phyloP scores from a whole-genome alignment of 2,113 vertebrate genomes.

The Psittacara wagleri region DNA sequence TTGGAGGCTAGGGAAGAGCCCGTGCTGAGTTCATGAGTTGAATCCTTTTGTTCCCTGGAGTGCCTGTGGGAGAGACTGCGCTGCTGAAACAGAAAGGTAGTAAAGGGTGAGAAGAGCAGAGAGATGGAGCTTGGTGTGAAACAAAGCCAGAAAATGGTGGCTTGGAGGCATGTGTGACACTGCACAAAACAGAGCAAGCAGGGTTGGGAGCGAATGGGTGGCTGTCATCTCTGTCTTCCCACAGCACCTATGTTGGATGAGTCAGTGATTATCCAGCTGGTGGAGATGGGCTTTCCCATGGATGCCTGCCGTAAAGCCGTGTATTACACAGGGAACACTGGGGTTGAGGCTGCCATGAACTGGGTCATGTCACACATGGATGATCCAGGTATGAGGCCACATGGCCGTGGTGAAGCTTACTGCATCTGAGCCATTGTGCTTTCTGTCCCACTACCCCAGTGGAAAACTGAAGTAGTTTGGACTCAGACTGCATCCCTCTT shows the following conservation, averaged over 20 bases:
- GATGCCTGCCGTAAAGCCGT: constrained; percentile 97
- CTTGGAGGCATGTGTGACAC: background rate
- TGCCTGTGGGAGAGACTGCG: background rate
- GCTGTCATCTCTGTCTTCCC: background rate
- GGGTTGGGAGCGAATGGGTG: background rate
- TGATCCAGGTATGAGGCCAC: constrained; percentile 85
- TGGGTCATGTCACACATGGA: constrained; percentile 99
- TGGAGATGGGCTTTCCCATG: constrained; percentile 97
- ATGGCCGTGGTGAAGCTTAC: fast-evolving
- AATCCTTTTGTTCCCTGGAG: background rate
- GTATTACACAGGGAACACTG: constrained; percentile 96
- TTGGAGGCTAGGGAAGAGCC: background rate
- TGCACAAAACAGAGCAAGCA: background rate
- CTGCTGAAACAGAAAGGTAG: background rate
- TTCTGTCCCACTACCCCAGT: background rate
- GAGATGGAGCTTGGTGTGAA: background rate
- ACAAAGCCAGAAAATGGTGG: background rate
- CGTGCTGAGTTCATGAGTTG: background rate
- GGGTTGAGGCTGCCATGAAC: constrained; percentile 95
- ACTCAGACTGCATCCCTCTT: background rate
- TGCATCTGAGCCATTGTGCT: background rate
- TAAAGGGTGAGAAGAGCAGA: background rate
- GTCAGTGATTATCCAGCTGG: constrained; percentile 92
- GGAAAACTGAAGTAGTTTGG: background rate
- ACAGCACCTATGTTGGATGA: constrained; percentile 95